phyloP scores from a whole-genome alignment of 2,888 invertebrate genomes.

The Seira sanloemensis region DNA sequence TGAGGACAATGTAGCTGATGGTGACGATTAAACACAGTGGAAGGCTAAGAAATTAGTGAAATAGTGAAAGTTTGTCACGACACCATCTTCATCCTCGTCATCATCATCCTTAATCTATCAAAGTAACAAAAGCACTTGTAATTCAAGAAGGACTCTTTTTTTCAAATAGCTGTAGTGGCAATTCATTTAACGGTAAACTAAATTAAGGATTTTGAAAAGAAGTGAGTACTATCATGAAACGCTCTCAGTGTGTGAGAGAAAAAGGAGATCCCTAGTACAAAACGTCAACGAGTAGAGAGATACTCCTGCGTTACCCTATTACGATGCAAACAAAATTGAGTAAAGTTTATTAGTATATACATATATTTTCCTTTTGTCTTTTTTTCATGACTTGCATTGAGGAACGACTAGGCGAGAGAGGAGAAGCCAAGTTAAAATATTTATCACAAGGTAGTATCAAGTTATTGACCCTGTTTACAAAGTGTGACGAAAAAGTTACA shows the following conservation, averaged over 20 bases:
- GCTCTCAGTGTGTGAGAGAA: no score
- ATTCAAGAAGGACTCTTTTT: background rate
- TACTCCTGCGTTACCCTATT: no score
- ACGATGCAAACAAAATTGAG: no score
- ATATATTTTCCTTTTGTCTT: slow-evolving; percentile 23
- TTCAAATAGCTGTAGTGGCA: background rate
- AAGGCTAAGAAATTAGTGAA: slow-evolving; percentile 42
- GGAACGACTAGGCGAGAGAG: background rate
- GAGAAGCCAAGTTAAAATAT: background rate
- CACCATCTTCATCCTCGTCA: slow-evolving; percentile 39
- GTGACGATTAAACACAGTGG: background rate
- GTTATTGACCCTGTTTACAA: slow-evolving; percentile 63
- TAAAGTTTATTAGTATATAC: no score
- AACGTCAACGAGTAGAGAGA: no score
- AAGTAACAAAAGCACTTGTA: background rate
- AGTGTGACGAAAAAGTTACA: slow-evolving; percentile 57
- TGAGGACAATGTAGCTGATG: slow-evolving; percentile 12
- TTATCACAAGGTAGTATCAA: slow-evolving; percentile 36
- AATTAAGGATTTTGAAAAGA: background rate
- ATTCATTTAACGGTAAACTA: background rate
- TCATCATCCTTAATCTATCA: slow-evolving; percentile 35
- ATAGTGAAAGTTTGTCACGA: slow-evolving; percentile 63
- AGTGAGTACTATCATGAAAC: no score
- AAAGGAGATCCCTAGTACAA: no score
- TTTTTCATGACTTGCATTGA: slow-evolving; percentile 11